phyloP scores from a whole-genome alignment of 2,888 invertebrate genomes.

The Dendrolimus houi region DNA sequence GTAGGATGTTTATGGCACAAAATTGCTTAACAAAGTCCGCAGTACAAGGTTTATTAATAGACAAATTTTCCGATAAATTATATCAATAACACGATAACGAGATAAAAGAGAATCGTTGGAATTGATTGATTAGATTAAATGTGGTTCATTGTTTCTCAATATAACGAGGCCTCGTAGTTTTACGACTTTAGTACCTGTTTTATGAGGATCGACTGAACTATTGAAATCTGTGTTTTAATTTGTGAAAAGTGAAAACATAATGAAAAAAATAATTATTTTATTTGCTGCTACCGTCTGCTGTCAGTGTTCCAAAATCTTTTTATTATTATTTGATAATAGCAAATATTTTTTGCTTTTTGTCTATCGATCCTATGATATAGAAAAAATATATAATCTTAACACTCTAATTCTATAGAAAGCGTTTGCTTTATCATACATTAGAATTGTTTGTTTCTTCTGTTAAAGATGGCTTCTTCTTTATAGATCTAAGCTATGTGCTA shows the following conservation, averaged over 20 bases:
- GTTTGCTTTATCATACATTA: no score
- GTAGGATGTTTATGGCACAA: no score
- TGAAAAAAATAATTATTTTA: slow-evolving; percentile 3
- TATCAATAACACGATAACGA: slow-evolving; percentile 6
- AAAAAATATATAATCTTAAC: no score
- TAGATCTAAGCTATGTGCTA: no score
- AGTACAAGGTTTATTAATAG: no score
- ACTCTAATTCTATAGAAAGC: no score
- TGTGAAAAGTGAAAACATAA: background rate
- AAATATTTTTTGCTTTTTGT: no score
- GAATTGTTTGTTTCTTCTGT: no score
- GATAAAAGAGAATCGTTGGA: slow-evolving; percentile 1
- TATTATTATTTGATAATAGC: no score
- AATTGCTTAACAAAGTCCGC: no score
- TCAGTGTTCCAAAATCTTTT: background rate
- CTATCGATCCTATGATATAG: no score
- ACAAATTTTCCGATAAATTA: background rate
- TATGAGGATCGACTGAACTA: background rate
- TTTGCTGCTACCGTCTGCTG: slow-evolving; percentile 1
- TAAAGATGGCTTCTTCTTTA: no score
- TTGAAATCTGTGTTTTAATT: background rate
- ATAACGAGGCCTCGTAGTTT: background rate
- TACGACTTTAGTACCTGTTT: background rate
- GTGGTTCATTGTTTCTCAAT: slow-evolving; percentile 2
- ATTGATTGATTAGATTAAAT: slow-evolving; percentile 3